phyloP scores from a whole-genome alignment of 2,797 vertebrate species.

The Sebastes steindachneri region DNA sequence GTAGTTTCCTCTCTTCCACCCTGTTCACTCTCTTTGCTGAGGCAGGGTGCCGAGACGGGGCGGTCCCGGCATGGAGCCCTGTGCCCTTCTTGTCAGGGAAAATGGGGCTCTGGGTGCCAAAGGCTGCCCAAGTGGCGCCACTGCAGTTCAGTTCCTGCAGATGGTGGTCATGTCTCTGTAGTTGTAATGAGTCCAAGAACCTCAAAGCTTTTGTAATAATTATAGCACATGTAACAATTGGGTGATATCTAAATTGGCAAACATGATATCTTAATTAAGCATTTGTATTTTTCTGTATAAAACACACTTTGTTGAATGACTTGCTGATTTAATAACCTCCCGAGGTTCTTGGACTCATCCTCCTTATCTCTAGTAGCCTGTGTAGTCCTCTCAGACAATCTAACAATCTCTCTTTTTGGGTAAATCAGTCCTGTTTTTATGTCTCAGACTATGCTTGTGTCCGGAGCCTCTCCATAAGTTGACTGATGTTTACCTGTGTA shows the following conservation, averaged over 20 bases:
- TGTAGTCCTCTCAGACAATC: conserved; percentile 70
- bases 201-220: conserved; percentile 48
- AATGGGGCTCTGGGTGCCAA: conserved; percentile 75
- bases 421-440: conserved; percentile 64
- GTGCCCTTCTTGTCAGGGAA: conserved; percentile 65
- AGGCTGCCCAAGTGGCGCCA: conserved; percentile 73
- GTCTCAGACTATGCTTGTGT: conserved; percentile 49
- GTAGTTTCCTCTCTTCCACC: conserved; percentile 91
- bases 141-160: conserved; percentile 76
- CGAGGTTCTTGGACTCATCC: conserved; percentile 73
- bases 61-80: conserved; percentile 74
- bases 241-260: not conserved
- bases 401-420: conserved; percentile 73
- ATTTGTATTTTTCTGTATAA: not conserved
- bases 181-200: conserved; percentile 72
- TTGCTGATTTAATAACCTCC: conserved; percentile 29
- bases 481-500: conserved; percentile 82
- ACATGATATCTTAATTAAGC: not conserved
- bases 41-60: conserved; percentile 78
- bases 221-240: not conserved
- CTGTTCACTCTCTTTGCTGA: conserved; percentile 91
- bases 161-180: conserved; percentile 74
- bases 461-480: conserved; percentile 62
- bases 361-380: conserved; percentile 65
- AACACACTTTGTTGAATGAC: not conserved